A percentile compares a stretch with the other conserved stretches of the same genome.
Evolutionary conservation across 2,113 vertebrate species (phyloP).

Genomic region (Microcebus griseorufus): DNA sequence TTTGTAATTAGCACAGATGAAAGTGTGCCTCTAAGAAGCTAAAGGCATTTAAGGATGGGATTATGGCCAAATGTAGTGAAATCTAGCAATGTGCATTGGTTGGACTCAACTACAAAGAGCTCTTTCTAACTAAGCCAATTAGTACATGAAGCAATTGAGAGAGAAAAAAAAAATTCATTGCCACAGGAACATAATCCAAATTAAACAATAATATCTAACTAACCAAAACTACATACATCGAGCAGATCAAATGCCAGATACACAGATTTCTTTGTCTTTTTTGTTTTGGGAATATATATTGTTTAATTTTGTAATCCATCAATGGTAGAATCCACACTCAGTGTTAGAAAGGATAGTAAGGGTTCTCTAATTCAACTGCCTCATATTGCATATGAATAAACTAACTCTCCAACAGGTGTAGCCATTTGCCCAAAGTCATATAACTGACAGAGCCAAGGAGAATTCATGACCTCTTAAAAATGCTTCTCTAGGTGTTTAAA

Average conservation of each 20-base stretch:
- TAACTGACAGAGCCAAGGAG: not conserved
- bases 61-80: not conserved
- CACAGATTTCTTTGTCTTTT: not conserved
- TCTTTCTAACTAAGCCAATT: conserved; percentile 30
- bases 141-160: not conserved
- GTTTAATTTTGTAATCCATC: not conserved
- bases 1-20: conserved; percentile 3
- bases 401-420: not conserved
- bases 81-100: not conserved
- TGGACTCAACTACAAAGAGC: not conserved
- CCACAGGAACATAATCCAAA: not conserved
- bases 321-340: not conserved
- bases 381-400: not conserved
- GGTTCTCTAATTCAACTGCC: not conserved
- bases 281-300: not conserved
- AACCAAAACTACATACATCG: not conserved
- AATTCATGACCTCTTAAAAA: not conserved
- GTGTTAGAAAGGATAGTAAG: not conserved
- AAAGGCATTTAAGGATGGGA: not conserved
- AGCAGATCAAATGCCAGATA: not conserved
- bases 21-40: not conserved
- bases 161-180: not conserved
- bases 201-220: not conserved
- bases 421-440: not conserved
- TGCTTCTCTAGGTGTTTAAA: not conserved